These are phyloP conservation scores for Blennius ocellaris DNA, from an alignment of 2,113 vertebrate genomes.

Conservation along the genomic window DNA sequence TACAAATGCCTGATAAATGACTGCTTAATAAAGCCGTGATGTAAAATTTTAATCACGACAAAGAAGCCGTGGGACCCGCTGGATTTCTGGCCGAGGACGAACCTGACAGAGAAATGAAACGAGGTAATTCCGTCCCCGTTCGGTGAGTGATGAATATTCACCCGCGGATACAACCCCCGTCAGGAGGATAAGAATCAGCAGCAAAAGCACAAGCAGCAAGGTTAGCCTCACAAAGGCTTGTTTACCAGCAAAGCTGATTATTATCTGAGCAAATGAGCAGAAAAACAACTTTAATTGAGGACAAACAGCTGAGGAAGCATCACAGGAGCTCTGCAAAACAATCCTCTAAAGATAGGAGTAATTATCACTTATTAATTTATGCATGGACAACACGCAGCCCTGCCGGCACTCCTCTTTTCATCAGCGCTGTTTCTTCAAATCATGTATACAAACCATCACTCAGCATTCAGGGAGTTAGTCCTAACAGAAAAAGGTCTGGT, in stretches of 20 bases:
- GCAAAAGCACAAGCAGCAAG: conserved; percentile 45
- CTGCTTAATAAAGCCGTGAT: background rate
- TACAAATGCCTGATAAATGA: background rate
- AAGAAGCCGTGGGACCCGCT: background rate
- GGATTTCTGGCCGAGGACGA: background rate
- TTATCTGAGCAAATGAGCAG: conserved; percentile 62
- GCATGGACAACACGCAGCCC: conserved; percentile 31
- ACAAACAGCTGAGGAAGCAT: conserved; percentile 68
- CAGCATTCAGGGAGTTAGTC: conserved; percentile 17
- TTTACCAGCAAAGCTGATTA: conserved; percentile 60
- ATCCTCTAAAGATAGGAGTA: conserved; percentile 50
- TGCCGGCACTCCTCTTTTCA: conserved; percentile 31
- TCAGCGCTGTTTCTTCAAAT: conserved; percentile 25
- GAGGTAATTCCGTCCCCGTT: background rate
- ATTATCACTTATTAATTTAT: conserved; percentile 61
- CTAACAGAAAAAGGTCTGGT: background rate
- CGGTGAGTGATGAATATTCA: conserved; percentile 40
- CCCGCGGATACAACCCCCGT: conserved; percentile 32
- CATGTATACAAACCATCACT: conserved; percentile 22
- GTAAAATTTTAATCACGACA: background rate
- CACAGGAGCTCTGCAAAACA: conserved; percentile 46
- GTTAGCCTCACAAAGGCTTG: conserved; percentile 37
- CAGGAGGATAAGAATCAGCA: conserved; percentile 54
- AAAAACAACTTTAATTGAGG: conserved; percentile 63
- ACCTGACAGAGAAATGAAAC: background rate